Conservation (phyloP, 2,888 invertebrate species). For the Watsonalla binaria region DNA sequence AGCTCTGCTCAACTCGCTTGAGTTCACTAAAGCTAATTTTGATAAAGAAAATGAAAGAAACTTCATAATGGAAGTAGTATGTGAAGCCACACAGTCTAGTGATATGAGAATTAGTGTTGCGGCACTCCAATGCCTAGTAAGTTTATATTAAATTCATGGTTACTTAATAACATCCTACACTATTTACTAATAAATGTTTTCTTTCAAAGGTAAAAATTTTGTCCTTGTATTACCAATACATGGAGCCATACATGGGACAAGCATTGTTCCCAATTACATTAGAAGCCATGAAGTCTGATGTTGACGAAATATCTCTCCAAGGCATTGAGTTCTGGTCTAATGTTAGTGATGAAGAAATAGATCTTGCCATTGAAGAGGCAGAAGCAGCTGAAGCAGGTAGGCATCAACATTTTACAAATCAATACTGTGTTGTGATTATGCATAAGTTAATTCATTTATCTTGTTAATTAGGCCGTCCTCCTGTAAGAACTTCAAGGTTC, state of each 20-base stretch:
- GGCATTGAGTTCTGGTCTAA: conserved; percentile 99
- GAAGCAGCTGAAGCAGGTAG: conserved; percentile 92
- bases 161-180: neutral
- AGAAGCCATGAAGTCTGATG: conserved; percentile 98
- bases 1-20: conserved; percentile 96
- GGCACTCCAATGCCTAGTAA: conserved; percentile 96
- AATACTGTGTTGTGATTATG: conserved; percentile 1
- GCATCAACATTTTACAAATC: conserved; percentile 2
- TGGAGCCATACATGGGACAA: conserved; percentile 99
- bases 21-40: conserved; percentile 99
- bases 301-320: conserved; percentile 97
- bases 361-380: conserved; percentile 94
- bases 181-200: conserved; percentile 2
- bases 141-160: conserved; percentile 17
- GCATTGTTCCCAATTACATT: conserved; percentile 98
- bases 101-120: conserved; percentile 97
- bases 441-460: conserved; percentile 1
- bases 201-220: conserved; percentile 88
- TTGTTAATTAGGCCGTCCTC: conserved; percentile 85
- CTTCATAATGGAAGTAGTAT: conserved; percentile 99
- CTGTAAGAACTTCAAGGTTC: conserved; percentile 93
- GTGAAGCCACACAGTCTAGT: conserved; percentile 97
- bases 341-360: conserved; percentile 99
- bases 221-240: conserved; percentile 98
- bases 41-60: conserved; percentile 98